Base-by-base conservation (phyloP, 30 jellyfish, hydroid and myxozoan species). In the Aurelia sp. region DNA sequence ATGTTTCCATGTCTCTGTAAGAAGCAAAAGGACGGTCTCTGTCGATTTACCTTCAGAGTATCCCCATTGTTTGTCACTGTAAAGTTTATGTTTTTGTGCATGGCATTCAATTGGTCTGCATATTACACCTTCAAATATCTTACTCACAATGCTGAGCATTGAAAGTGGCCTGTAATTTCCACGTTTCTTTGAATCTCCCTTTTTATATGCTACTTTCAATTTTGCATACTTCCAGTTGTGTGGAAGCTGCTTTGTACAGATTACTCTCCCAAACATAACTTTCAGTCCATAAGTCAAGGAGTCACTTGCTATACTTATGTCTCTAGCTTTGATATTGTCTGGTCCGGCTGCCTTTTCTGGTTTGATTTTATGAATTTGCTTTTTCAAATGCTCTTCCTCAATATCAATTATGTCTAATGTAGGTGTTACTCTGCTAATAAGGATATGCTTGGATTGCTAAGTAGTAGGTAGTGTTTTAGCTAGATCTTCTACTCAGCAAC, bases 371-470 rank as follows among this genome's bases (percentile, higher is more conserved):
- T 11, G 65, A 53, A 53, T 53, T 53, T 53, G 65, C 65, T 53
- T 53, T 53, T 53, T 18, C 65, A 53, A 53, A 61, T 61, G 71
- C 71, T 61, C 71, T 61, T 61, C 71, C 10, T 61, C 71, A 15
- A 61, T 61, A 61, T 61, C 71, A 61, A 61, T 61, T 8, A 61
- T 61, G 71, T 61, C 71, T 61, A 61, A 61, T 15, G 71, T 61
- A 61, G 71, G 71, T 61, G 71, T 61, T 61, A 61, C 71, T 61
- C 71, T 61, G 71, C 71, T 61, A 61, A 61, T 61, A 15, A 61
- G 23, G 71, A 30, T 61, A 61, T 61, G 71, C 71, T 61, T 61
- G 71, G 71, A 37, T 61, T 61, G 71, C 15, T 61, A 37, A 61
- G 71, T 61, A 15, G 71, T n/a, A n/a, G n/a, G n/a, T n/a, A n/a